A percentile compares a stretch with the other conserved stretches of the same genome.
phyloP scores from a whole-genome alignment of 2,888 invertebrate genomes.

The Nycteola revayana region DNA sequence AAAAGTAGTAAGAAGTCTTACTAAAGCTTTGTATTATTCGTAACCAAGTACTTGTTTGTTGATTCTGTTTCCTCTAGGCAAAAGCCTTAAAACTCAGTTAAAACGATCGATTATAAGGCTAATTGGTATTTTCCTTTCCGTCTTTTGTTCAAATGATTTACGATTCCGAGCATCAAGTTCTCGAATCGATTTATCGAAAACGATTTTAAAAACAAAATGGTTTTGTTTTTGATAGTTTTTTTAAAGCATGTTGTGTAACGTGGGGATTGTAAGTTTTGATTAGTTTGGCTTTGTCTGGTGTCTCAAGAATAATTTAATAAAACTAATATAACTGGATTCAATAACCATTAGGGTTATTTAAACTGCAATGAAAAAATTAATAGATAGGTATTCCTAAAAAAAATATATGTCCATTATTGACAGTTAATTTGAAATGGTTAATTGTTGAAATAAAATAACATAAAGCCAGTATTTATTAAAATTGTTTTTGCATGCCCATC shows the following conservation, averaged over 20 bases:
- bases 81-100: slow-evolving; percentile 33
- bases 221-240: slow-evolving; percentile 44
- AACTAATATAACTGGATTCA: too few relatives aligned
- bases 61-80: slow-evolving; percentile 30
- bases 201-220: slow-evolving; percentile 48
- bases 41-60: slow-evolving; percentile 20
- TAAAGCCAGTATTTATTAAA: too few relatives aligned
- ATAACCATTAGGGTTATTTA: too few relatives aligned
- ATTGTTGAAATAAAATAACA: too few relatives aligned
- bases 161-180: slow-evolving; percentile 60
- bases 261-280: slow-evolving; percentile 21
- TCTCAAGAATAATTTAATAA: too few relatives aligned
- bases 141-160: slow-evolving; percentile 77
- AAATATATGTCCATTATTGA: too few relatives aligned
- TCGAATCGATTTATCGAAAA: slow-evolving; percentile 55
- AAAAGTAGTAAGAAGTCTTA: too few relatives aligned
- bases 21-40: too few relatives aligned
- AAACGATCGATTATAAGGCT: slow-evolving; percentile 70
- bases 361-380: too few relatives aligned
- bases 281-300: slow-evolving; percentile 8
- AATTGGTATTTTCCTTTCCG: slow-evolving; percentile 76
- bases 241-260: slow-evolving; percentile 31
- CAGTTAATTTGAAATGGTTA: too few relatives aligned
- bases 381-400: too few relatives aligned
- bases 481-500: too few relatives aligned